Evolutionary conservation across 2,888 invertebrate genomes (phyloP).

Genomic region (Alitta virens): DNA sequence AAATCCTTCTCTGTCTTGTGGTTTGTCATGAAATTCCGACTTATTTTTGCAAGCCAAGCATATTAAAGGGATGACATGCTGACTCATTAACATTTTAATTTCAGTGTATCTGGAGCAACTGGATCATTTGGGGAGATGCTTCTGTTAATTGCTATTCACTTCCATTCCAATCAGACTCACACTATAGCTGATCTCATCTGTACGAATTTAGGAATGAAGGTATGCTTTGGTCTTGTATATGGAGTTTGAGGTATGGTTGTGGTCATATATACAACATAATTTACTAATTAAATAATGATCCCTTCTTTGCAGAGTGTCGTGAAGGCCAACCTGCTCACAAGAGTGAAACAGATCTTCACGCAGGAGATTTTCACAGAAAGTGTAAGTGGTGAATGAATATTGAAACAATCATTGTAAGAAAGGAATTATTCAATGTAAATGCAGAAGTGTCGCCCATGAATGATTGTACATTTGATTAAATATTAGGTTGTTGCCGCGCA

Average conservation of each 20-base stretch:
- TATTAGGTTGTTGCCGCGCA: conserved; percentile 75
- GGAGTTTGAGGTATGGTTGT: too few species aligned
- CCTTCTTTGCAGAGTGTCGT: conserved; percentile 46
- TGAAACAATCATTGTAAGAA: too few species aligned
- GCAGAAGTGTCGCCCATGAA: background rate
- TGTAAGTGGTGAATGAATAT: conserved; percentile 61
- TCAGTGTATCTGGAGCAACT: conserved; percentile 75
- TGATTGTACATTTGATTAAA: background rate
- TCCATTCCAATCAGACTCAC: conserved; percentile 89
- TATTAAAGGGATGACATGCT: too few species aligned
- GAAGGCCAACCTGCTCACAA: conserved; percentile 48
- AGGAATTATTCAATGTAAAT: too few species aligned
- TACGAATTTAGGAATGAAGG: conserved; percentile 90
- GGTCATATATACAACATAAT: too few species aligned
- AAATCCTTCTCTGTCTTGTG: too few species aligned
- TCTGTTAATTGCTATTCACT: conserved; percentile 92
- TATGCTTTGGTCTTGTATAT: too few species aligned
- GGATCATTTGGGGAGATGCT: conserved; percentile 91
- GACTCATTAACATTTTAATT: background rate
- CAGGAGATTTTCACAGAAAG: conserved; percentile 97
- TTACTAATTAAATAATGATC: too few species aligned
- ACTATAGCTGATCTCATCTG: conserved; percentile 93
- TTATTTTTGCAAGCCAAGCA: too few species aligned
- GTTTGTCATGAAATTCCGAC: too few species aligned
- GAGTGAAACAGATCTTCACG: conserved; percentile 69